These are phyloP conservation scores for Aurelia aurita complex sp. Pacific DNA, from an alignment of 30 jellyfish, hydroid and myxozoan species.

Conservation along the genomic window DNA sequence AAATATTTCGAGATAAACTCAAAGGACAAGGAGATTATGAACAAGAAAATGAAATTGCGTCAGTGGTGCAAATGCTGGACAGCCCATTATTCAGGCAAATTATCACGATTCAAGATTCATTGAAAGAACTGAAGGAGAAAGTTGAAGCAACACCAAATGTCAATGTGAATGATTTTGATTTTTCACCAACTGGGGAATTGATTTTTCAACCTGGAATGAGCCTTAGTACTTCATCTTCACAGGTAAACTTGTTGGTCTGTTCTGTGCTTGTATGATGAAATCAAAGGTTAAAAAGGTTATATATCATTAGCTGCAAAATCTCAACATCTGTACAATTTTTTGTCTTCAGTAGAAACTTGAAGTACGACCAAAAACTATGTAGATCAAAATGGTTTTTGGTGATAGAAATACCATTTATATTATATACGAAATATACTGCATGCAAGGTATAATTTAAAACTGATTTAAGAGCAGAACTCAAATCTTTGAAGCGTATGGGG, in stretches of 20 bases:
- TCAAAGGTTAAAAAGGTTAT: too few species aligned
- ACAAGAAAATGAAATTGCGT: conserved; percentile 90
- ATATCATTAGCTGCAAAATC: too few species aligned
- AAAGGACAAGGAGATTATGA: conserved; percentile 84
- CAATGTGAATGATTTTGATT: conserved; percentile 71
- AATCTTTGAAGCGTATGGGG: too few species aligned
- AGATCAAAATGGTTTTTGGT: too few species aligned
- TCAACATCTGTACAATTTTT: too few species aligned
- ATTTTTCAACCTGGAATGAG: conserved; percentile 67
- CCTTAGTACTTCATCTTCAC: conserved; percentile 65
- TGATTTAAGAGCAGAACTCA: too few species aligned
- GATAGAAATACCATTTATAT: too few species aligned
- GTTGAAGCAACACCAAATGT: conserved; percentile 40
- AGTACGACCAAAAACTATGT: too few species aligned
- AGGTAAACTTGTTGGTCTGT: conserved; percentile 1
- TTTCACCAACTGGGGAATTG: conserved; percentile 91
- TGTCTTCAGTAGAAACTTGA: too few species aligned
- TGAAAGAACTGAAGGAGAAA: conserved; percentile 68
- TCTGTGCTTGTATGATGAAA: neutral
- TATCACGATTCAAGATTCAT: conserved; percentile 84
- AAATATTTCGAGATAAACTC: conserved; percentile 81
- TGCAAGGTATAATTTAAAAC: too few species aligned
- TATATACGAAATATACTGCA: too few species aligned
- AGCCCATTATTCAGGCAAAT: conserved; percentile 87
- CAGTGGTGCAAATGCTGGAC: conserved; percentile 89